Conservation (phyloP, 2,888 invertebrate genomes). For the Pseudococcus longispinus region DNA sequence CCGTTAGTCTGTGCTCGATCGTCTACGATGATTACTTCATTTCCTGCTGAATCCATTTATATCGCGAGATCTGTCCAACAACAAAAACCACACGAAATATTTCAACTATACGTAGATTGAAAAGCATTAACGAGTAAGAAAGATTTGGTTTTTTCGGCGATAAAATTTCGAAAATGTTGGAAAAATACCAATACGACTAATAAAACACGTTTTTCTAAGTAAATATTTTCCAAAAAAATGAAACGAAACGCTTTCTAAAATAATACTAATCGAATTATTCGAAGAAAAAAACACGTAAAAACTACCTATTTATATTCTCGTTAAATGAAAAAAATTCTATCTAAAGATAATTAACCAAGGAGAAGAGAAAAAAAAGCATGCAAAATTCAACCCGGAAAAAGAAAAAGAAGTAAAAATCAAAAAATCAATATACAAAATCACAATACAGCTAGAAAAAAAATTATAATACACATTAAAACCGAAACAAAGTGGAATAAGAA, state of each 20-base stretch:
- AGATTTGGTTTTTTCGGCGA: background rate
- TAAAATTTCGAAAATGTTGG: background rate
- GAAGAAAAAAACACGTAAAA: background rate
- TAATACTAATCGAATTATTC: background rate
- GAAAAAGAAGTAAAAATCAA: background rate
- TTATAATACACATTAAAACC: background rate
- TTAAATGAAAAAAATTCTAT: background rate
- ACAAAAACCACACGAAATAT: conserved; percentile 56
- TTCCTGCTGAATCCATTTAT: conserved; percentile 53
- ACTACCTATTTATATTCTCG: background rate
- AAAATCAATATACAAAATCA: background rate
- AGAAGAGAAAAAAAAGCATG: background rate
- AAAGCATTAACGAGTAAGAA: background rate
- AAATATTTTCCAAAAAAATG: background rate
- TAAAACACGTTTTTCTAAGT: background rate
- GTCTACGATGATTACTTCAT: conserved; percentile 51
- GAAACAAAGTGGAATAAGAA: background rate
- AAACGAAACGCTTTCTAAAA: background rate
- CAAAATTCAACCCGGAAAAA: background rate
- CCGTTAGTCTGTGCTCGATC: conserved; percentile 37
- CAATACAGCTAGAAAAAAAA: background rate
- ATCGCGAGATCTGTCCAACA: conserved; percentile 51
- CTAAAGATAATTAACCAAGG: background rate
- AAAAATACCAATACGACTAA: background rate
- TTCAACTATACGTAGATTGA: conserved; percentile 38